These are phyloP conservation scores for Rhamnusium bicolor DNA, from an alignment of 2,888 invertebrate genomes.

Conservation along the genomic window DNA sequence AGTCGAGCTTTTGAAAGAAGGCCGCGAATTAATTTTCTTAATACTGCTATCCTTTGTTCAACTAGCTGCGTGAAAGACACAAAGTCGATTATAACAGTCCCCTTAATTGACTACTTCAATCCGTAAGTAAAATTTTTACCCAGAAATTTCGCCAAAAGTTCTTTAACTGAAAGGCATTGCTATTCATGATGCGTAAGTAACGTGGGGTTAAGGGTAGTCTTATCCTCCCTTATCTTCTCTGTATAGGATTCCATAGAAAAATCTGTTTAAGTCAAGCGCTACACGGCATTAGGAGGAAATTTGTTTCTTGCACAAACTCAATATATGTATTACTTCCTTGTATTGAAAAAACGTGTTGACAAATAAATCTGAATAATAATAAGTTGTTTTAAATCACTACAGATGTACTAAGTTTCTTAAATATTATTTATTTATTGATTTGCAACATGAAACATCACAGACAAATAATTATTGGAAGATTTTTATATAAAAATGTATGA, in stretches of 20 bases:
- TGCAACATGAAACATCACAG: too few species aligned
- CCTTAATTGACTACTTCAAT: background rate
- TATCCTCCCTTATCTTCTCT: background rate
- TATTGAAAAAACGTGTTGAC: background rate
- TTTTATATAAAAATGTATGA: too few species aligned
- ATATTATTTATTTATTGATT: too few species aligned
- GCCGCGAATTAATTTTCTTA: background rate
- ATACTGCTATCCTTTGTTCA: background rate
- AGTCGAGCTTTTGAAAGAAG: background rate
- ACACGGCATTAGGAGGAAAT: background rate
- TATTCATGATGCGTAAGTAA: conserved; percentile 16
- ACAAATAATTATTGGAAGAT: too few species aligned
- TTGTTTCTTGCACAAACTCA: background rate
- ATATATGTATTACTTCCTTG: background rate
- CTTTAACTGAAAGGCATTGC: conserved; percentile 1
- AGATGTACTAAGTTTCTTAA: too few species aligned
- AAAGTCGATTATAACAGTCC: background rate
- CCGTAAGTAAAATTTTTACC: background rate
- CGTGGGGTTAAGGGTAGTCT: background rate
- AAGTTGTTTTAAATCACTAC: too few species aligned
- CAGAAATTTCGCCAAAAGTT: background rate
- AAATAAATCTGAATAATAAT: background rate
- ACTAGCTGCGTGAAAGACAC: background rate
- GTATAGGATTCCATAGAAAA: background rate
- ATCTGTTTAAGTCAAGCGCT: conserved; percentile 1